Base-by-base conservation (phyloP, 92 coral and sea anemone species). In the Galaxea fascicularis region DNA sequence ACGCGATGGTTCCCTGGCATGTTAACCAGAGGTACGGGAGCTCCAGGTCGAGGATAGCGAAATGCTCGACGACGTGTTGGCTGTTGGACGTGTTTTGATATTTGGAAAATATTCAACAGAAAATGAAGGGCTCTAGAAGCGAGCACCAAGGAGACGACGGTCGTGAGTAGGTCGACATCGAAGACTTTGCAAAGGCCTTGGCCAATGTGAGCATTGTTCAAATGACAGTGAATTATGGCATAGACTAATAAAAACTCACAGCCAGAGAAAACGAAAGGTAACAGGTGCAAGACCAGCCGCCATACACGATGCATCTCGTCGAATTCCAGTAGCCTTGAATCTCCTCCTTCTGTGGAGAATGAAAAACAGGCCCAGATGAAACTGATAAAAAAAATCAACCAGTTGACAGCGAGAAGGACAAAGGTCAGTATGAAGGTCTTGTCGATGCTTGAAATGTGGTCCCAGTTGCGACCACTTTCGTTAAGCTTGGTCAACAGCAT, bases 381-480 rank as follows among this genome's bases (percentile, higher is more conserved):
- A 27, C 77, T 72, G 28, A 47, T 29, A 14, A 72, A 13, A 4
- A 8, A 13, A 24, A 72, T 72, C 14, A 72, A 47, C n/a, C 47
- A 21, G 6, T 9, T 10, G 29, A 18, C 39, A 11, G 60, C 77
- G 0, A 47, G 39, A 0, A 17, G 14, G 59, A 72, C 77, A 17
- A 47, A 72, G 22, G 77, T 49, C 10, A 60, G 62, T 8, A 56
- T 3, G 8, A 72, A 72, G 41, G 26, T 30, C 3, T 49, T 21
- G 57, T 46, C 77, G 44, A 72, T 47, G 60, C 60, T 72, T n/a
- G 60, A 26, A 7, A 72, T 0, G 77, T 72, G 59, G 39, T 72
- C 77, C 77, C 77, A 72, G 39, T 72, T 72, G 20, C 77, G 59
- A 45, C 77, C 77, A 4, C 10, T 39, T 1, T 54, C 8, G 1